Conservation (phyloP, 2,113 vertebrate genomes). For the Ochotona curzoniae region DNA sequence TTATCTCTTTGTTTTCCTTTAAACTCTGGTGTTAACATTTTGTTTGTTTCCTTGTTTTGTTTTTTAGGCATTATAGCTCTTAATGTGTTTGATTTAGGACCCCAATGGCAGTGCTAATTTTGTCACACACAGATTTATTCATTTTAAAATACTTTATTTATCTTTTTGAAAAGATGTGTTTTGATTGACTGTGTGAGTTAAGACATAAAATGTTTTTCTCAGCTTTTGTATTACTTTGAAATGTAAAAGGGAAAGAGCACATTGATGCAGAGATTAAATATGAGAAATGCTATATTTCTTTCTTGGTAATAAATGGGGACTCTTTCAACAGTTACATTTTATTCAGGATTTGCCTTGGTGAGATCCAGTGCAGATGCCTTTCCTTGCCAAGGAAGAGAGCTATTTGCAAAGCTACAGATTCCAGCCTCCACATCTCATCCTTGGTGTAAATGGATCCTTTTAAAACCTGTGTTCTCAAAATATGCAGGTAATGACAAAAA, state of each 20-base stretch:
- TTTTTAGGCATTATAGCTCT: not conserved
- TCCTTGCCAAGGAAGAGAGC: constrained; percentile 33
- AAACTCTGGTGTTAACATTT: constrained; percentile 32
- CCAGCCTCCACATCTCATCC: not conserved
- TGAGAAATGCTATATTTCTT: constrained; percentile 56
- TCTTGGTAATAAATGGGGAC: not conserved
- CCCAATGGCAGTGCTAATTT: not conserved
- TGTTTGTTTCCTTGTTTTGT: not conserved
- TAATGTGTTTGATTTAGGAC: constrained; percentile 46
- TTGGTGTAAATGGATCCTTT: not conserved
- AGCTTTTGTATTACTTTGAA: constrained; percentile 5
- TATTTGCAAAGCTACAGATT: not conserved
- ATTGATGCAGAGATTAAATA: constrained; percentile 40
- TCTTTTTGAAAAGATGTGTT: constrained; percentile 22
- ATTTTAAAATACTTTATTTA: constrained; percentile 21
- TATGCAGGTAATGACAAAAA: not conserved
- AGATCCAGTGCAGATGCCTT: constrained; percentile 36
- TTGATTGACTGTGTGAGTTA: not conserved
- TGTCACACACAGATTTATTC: not conserved
- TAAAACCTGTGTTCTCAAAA: constrained; percentile 2
- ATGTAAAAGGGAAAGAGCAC: not conserved
- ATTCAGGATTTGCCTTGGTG: constrained; percentile 43
- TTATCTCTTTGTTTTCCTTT: constrained; percentile 18
- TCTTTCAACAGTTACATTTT: constrained; percentile 65
- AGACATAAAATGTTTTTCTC: not conserved